Evolutionary conservation across 92 coral and sea anemone genomes (phyloP).

Genomic region (Metridium senile): DNA sequence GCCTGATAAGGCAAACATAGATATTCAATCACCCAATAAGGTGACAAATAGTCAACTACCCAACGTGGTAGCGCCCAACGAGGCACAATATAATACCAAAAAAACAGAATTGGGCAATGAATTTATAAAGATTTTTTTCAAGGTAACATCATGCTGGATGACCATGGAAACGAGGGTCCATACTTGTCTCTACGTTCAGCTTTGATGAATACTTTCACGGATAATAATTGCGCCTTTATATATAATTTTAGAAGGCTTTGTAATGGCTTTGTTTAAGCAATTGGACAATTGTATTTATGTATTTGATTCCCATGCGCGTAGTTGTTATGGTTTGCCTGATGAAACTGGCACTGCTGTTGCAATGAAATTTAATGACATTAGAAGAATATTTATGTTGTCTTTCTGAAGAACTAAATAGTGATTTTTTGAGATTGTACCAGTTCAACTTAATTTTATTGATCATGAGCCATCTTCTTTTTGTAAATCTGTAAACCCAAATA

Average conservation of each 20-base stretch:
- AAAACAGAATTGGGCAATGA: neutral
- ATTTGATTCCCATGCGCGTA: conserved; percentile 12
- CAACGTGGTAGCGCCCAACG: conserved; percentile 46
- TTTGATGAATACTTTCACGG: conserved; percentile 34
- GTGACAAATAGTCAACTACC: conserved; percentile 58
- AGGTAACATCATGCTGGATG: conserved; percentile 8
- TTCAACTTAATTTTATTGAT: conserved; percentile 23
- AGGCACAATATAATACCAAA: conserved; percentile 2
- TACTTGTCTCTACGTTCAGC: conserved; percentile 32
- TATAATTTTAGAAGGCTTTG: conserved; percentile 35
- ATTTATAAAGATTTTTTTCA: conserved; percentile 10
- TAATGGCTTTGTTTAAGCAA: conserved; percentile 12
- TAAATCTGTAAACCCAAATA: conserved; percentile 11
- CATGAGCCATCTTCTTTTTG: conserved; percentile 3
- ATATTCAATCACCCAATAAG: conserved; percentile 37
- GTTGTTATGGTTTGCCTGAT: conserved; percentile 33
- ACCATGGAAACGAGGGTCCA: conserved; percentile 41
- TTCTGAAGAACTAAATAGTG: conserved; percentile 22
- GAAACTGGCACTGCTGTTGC: conserved; percentile 42
- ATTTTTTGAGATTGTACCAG: conserved; percentile 32
- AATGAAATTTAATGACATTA: conserved; percentile 27
- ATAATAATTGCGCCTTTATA: conserved; percentile 48
- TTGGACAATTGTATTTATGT: conserved; percentile 13
- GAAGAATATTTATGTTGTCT: conserved; percentile 26
- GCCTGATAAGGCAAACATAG: conserved; percentile 35